Percentiles rank a stretch among this genome's conserved stretches.
phyloP scores from a whole-genome alignment of 2,113 vertebrate species.

The Capra hircus region DNA sequence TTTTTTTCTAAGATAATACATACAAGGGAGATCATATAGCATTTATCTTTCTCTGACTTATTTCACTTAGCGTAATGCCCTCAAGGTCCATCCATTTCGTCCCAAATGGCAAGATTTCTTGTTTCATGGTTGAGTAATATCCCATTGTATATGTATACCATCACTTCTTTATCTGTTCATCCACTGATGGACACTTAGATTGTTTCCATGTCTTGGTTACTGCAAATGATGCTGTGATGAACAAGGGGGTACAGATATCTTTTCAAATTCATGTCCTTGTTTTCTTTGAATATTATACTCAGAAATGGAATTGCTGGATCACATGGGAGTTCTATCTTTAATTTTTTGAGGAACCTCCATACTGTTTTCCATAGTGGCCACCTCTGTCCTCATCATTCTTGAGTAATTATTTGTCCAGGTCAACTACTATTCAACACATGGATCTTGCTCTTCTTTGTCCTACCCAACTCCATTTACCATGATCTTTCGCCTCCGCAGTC shows the following conservation, averaged over 20 bases:
- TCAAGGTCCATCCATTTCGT: not conserved
- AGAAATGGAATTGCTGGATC: not conserved
- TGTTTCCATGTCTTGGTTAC: not conserved
- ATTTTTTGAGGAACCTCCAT: not conserved
- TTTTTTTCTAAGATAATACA: not conserved
- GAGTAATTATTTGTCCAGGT: not conserved
- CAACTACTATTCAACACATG: not conserved
- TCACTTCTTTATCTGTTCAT: not conserved
- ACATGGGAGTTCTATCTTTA: not conserved
- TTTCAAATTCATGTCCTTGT: not conserved
- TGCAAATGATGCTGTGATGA: not conserved
- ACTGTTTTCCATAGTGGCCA: not conserved
- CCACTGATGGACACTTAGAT: not conserved
- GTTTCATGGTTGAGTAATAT: not conserved
- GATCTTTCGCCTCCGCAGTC: not conserved
- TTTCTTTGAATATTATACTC: not conserved
- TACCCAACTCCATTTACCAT: not conserved
- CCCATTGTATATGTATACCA: not conserved
- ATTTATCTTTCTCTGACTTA: not conserved
- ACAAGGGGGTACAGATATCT: not conserved
- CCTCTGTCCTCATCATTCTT: not conserved
- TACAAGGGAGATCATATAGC: not conserved
- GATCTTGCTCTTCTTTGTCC: not conserved
- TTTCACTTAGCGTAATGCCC: not conserved
- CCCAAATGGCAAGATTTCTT: not conserved